These are phyloP conservation scores for Unio pictorum DNA, from an alignment of 2,888 invertebrate genomes.

Conservation along the genomic window DNA sequence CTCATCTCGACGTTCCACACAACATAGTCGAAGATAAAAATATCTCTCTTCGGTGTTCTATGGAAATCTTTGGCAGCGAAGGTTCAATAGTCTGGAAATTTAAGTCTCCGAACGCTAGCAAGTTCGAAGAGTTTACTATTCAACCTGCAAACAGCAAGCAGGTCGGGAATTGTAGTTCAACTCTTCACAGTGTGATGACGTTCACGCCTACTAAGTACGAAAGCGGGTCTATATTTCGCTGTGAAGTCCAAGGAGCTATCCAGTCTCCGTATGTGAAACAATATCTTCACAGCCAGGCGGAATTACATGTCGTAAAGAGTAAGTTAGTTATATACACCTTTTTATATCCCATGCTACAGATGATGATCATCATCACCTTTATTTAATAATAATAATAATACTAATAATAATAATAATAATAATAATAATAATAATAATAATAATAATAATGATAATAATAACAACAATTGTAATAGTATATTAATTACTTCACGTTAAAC, in stretches of 20 bases:
- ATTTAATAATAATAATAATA: no score
- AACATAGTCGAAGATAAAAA: constrained; percentile 33
- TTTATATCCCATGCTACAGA: no score
- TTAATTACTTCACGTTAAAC: no score
- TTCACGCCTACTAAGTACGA: constrained; percentile 39
- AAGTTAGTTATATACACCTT: no score
- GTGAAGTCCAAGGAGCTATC: constrained; percentile 16
- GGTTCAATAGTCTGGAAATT: constrained; percentile 37
- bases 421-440: no score
- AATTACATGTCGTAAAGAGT: no score
- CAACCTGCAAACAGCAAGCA: constrained; percentile 21
- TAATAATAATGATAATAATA: no score
- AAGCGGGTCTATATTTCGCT: constrained; percentile 40
- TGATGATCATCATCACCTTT: no score
- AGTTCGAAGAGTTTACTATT: constrained; percentile 36
- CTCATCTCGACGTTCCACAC: constrained; percentile 30
- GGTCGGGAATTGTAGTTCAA: constrained; percentile 21
- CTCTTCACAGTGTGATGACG: constrained; percentile 30
- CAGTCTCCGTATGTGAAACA: no score
- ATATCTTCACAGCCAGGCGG: no score
- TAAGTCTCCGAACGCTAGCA: constrained; percentile 3
- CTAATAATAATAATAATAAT: no score
- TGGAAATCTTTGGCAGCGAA: constrained; percentile 27
- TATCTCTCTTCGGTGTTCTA: constrained; percentile 27
- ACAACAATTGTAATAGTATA: no score